Evolutionary conservation across 2,888 invertebrate species (phyloP).

Genomic region (Chaitophorus viminalis): DNA sequence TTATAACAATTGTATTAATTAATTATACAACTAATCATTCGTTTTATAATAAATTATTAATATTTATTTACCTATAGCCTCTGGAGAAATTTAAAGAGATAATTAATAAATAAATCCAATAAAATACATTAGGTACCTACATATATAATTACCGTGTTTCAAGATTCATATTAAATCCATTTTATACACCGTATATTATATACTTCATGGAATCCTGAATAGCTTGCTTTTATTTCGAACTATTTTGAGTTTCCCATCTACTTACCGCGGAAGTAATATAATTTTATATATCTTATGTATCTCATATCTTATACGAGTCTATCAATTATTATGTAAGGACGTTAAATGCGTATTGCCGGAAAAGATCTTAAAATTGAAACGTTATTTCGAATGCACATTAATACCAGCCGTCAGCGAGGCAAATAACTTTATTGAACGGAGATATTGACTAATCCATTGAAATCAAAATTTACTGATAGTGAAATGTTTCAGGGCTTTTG

Average conservation of each 20-base stretch:
- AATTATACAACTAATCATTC: neutral
- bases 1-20: neutral
- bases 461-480: neutral
- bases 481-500: slow-evolving; percentile 16
- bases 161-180: neutral
- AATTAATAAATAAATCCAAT: neutral
- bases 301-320: no score
- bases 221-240: neutral
- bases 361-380: neutral
- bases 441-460: neutral
- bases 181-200: no score
- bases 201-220: no score
- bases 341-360: no score
- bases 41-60: no score
- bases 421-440: no score
- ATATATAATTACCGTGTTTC: no score
- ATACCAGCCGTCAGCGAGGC: neutral
- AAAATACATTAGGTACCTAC: neutral
- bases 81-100: neutral
- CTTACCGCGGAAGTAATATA: neutral
- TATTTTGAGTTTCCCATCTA: no score
- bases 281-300: no score
- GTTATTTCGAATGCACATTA: neutral
- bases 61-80: no score
- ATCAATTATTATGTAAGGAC: no score